A percentile compares a stretch with the other conserved stretches of the same genome.
Evolutionary conservation across 2,888 invertebrate genomes (phyloP).

Genomic region (Trypoxylon attenuatum): DNA sequence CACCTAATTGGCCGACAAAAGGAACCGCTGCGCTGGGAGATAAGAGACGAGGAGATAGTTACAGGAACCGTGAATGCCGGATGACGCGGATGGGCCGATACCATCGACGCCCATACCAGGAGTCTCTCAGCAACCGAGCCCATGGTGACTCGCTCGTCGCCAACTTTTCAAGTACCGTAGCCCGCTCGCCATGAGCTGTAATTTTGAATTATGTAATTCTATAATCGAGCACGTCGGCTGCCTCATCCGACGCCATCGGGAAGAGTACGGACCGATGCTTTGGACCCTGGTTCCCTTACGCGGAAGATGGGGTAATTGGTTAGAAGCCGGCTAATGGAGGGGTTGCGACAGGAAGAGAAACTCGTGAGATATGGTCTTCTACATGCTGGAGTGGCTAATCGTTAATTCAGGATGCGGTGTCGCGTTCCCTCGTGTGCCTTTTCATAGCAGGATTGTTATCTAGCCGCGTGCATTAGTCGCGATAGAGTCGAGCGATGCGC

Average conservation of each 20-base stretch:
- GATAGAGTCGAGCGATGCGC: neutral
- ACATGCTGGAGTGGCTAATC: neutral
- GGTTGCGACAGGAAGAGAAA: too few species aligned
- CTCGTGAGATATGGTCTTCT: too few species aligned
- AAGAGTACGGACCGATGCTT: too few species aligned
- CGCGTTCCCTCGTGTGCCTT: neutral
- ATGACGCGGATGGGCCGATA: slow-evolving; percentile 1
- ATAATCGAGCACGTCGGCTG: neutral
- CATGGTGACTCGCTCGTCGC: neutral
- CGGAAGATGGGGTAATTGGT: too few species aligned
- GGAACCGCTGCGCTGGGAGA: slow-evolving; percentile 32
- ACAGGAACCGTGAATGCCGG: slow-evolving; percentile 22
- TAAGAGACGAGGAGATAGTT: slow-evolving; percentile 23
- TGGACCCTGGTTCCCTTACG: too few species aligned
- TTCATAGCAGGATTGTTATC: too few species aligned
- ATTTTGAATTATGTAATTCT: neutral
- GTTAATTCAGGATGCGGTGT: neutral
- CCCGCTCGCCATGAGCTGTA: neutral
- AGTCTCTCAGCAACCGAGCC: neutral
- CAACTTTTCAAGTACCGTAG: neutral
- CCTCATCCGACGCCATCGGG: neutral
- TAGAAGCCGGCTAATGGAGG: too few species aligned
- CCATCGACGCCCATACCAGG: neutral
- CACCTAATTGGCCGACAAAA: slow-evolving; percentile 50
- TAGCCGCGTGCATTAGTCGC: too few species aligned